Evolutionary conservation across 1,140 invertebrate genomes (phyloP).

Genomic region (Mizuhopecten yessoensis): DNA sequence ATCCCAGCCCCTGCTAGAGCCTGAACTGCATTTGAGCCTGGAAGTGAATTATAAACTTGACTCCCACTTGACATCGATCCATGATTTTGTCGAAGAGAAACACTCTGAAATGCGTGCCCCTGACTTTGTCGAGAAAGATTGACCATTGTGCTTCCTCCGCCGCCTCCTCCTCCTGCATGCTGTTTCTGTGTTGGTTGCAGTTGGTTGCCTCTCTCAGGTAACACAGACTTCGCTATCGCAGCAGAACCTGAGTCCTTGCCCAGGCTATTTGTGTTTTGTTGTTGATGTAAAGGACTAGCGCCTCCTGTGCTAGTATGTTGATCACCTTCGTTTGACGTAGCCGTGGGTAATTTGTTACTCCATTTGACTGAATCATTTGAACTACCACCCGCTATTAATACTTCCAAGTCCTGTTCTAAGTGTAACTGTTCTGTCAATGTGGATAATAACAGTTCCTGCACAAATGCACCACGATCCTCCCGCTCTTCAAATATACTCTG

Average conservation of each 20-base stretch:
- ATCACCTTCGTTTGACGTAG: not conserved
- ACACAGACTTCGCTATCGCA: constrained; percentile 46
- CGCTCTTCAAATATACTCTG: constrained; percentile 86
- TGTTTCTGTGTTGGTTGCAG: constrained; percentile 40
- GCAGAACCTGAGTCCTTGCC: constrained; percentile 42
- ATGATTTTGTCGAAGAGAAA: constrained; percentile 45
- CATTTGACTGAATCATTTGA: not conserved
- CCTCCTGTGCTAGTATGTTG: not conserved
- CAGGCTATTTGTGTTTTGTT: constrained; percentile 55
- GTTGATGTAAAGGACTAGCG: constrained; percentile 41
- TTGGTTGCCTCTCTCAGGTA: constrained; percentile 54
- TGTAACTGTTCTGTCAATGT: constrained; percentile 85
- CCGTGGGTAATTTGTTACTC: not conserved
- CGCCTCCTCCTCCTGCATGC: constrained; percentile 55
- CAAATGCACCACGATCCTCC: constrained; percentile 88
- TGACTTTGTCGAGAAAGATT: constrained; percentile 28
- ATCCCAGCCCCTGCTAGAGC: constrained; percentile 55
- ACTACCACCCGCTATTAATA: constrained; percentile 47
- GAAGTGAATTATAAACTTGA: constrained; percentile 48
- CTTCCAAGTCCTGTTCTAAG: constrained; percentile 64
- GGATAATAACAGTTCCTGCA: constrained; percentile 88
- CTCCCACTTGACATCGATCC: constrained; percentile 47
- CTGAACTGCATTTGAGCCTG: constrained; percentile 53
- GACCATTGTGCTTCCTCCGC: constrained; percentile 42
- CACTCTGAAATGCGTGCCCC: constrained; percentile 42